Base-by-base conservation (phyloP, 2,113 vertebrate species). In the Albula goreensis region DNA sequence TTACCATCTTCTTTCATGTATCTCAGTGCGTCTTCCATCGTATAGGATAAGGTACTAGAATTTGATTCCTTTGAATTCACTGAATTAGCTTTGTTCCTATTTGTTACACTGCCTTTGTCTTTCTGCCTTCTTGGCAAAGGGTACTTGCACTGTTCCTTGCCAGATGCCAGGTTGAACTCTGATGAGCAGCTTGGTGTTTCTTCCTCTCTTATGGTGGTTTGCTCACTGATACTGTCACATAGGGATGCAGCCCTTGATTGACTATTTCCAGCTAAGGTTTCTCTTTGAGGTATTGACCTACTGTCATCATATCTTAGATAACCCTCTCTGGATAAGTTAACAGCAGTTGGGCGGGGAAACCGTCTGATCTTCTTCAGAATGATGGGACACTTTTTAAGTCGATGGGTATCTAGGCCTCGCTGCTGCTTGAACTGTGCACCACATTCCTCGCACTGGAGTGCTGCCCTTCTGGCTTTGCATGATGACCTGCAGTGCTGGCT, bases 381-480 rank as follows among this genome's bases (percentile, higher is more conserved):
- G 12, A 93, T 89, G 0, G 96, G 95, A 80, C 97, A 98, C 87
- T 97, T 99, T 85, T 95, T 97, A 19, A 95, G 90, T 10, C 95
- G 89, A 83, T 99, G 98, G 1, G 96, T 97, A 78, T 96, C 96
- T 10, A 99, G 96, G 11, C 97, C 96, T 5, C 97, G 95, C 80
- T 93, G 96, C 85, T 98, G 97, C 90, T 98, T 99, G 92, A 98
- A 99, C 89, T 92, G 92, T n/a, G 95, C 94, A 0, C 97, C 97
- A 0, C 97, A 99, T 50, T 96, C 94, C 0, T 17, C 60, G 87
- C 98, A 98, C 13, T 93, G 25, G 0, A 97, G 94, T 0, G 93
- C 92, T 50, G 91, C 90, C n/a, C 88, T 93, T 86, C 92, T 96
- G 80, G 91, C 90, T 5, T 88, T 95, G 90, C 97, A 98, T 86